Percentiles rank a stretch among this genome's conserved stretches.
These are phyloP conservation scores for Brachionus manjavacas DNA, from an alignment of 1,140 invertebrate species.

Conservation along the genomic window DNA sequence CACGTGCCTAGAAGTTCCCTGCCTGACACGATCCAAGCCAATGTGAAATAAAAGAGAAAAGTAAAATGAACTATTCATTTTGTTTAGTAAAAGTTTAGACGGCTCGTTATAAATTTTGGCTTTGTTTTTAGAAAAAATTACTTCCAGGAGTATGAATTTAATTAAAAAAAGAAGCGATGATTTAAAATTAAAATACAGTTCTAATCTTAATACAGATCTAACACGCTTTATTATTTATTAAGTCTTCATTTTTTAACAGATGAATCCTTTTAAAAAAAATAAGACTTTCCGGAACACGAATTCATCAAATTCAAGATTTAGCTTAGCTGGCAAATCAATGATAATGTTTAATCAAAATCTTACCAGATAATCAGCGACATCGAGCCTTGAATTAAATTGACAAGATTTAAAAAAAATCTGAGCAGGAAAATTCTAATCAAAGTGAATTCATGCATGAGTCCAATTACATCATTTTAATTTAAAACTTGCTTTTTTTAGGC, in stretches of 20 bases:
- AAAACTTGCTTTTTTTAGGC: too few species aligned
- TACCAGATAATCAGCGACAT: too few species aligned
- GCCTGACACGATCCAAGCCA: background rate
- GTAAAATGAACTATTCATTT: too few species aligned
- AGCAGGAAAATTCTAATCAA: too few species aligned
- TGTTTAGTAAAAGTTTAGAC: too few species aligned
- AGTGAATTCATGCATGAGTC: too few species aligned
- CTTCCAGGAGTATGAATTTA: background rate
- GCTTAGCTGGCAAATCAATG: background rate
- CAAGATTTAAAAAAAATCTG: too few species aligned
- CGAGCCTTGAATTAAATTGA: too few species aligned
- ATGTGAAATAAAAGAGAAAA: background rate
- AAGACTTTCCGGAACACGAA: background rate
- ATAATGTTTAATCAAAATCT: background rate
- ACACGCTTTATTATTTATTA: background rate
- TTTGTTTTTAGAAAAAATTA: background rate
- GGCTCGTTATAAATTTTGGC: background rate
- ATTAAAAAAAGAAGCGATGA: background rate
- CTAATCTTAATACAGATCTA: background rate
- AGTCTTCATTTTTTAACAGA: background rate
- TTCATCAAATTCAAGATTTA: background rate
- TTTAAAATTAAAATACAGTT: background rate
- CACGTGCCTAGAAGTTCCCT: background rate
- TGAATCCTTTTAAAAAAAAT: background rate
- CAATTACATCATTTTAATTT: too few species aligned